phyloP scores from a whole-genome alignment of 2,888 invertebrate species.

The Mycogona germanica region DNA sequence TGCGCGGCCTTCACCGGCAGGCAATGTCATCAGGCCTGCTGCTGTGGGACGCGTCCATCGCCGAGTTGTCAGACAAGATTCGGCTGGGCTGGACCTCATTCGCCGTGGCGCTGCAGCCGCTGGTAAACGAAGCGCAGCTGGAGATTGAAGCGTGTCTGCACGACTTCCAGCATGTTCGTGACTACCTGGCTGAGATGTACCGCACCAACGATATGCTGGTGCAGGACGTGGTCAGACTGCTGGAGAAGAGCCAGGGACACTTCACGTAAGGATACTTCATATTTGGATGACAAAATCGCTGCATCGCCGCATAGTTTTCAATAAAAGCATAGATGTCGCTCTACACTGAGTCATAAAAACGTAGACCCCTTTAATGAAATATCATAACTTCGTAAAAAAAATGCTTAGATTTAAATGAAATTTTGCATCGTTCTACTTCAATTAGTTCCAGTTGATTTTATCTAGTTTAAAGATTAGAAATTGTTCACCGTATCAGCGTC shows the following conservation, averaged over 20 bases:
- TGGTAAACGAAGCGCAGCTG: not conserved
- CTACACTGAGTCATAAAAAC: no score
- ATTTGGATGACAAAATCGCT: no score
- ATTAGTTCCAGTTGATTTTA: no score
- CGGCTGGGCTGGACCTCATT: not conserved
- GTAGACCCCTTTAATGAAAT: no score
- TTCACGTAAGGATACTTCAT: conserved; percentile 8
- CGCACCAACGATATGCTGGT: conserved; percentile 11
- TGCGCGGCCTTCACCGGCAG: not conserved
- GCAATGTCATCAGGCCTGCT: not conserved
- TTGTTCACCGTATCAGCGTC: not conserved
- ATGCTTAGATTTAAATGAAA: no score
- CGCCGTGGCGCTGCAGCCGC: conserved; percentile 1
- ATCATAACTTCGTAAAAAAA: no score
- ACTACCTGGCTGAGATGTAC: conserved; percentile 5
- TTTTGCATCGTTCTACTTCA: no score
- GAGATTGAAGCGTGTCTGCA: not conserved
- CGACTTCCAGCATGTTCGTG: not conserved
- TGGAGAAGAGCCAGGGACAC: not conserved
- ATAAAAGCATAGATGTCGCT: no score
- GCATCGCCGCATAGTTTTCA: no score
- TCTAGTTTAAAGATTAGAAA: no score
- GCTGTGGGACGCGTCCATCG: not conserved
- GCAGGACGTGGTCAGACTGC: not conserved
- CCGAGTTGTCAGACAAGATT: conserved; percentile 1